phyloP scores from a whole-genome alignment of 2,888 invertebrate species.

The Phrixothrix hirtus region DNA sequence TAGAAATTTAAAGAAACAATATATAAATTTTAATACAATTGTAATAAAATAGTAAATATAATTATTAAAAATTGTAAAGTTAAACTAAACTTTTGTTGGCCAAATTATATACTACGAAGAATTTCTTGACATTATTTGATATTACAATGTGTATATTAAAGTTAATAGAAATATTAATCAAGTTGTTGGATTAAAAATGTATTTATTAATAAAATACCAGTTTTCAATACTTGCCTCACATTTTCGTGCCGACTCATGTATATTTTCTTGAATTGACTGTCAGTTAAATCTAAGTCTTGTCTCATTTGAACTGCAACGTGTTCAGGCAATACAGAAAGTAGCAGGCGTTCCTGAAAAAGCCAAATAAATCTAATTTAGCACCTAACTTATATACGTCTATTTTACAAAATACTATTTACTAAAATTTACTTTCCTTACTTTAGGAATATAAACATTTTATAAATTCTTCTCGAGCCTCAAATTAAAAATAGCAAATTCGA shows the following conservation, averaged over 20 bases:
- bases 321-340: conserved; percentile 91
- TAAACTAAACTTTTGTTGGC: not conserved
- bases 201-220: not conserved
- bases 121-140: too few species aligned
- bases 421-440: not conserved
- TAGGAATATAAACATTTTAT: not conserved
- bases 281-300: conserved; percentile 87
- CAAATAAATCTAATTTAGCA: conserved; percentile 6
- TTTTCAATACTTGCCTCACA: conserved; percentile 70
- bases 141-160: too few species aligned
- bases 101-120: not conserved
- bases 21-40: not conserved
- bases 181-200: not conserved
- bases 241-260: conserved; percentile 97
- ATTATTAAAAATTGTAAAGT: not conserved
- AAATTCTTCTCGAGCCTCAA: not conserved
- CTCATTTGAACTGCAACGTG: conserved; percentile 97
- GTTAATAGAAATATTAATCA: too few species aligned
- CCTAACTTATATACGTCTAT: not conserved
- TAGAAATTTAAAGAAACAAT: too few species aligned
- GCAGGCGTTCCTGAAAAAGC: conserved; percentile 77
- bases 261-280: conserved; percentile 95
- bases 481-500: not conserved
- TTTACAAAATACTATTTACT: too few species aligned
- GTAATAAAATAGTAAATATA: not conserved